Evolutionary conservation across 2,888 invertebrate genomes (phyloP).

Genomic region (Philaethria dido): DNA sequence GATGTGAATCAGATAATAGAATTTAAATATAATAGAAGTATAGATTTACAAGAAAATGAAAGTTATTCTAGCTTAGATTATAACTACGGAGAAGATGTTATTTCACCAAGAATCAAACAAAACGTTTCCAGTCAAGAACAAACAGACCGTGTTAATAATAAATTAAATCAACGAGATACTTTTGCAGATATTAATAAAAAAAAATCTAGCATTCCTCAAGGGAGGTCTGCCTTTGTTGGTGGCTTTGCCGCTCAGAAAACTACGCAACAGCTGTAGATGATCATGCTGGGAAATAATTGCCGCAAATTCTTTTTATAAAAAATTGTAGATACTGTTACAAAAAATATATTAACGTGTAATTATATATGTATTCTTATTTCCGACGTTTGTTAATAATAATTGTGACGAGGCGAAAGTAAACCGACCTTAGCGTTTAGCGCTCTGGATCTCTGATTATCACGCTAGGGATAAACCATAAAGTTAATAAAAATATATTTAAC

Average conservation of each 20-base stretch:
- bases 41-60: slow-evolving; percentile 10
- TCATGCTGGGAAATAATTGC: background rate
- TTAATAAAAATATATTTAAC: too few relatives aligned
- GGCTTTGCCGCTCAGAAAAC: background rate
- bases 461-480: too few relatives aligned
- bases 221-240: background rate
- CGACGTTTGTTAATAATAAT: too few relatives aligned
- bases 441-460: too few relatives aligned
- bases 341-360: too few relatives aligned
- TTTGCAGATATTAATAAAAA: background rate
- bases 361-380: too few relatives aligned
- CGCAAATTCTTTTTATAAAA: too few relatives aligned
- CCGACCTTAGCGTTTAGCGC: too few relatives aligned
- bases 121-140: background rate
- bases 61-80: background rate
- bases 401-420: too few relatives aligned
- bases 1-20: background rate
- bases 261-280: background rate
- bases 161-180: background rate
- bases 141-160: background rate
- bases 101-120: slow-evolving; percentile 14
- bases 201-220: too few relatives aligned
- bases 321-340: too few relatives aligned
- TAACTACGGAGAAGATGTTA: slow-evolving; percentile 26
- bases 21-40: background rate